Evolutionary conservation across 2,113 vertebrate species (phyloP), one percentile per base, ranked within the genome.

Genomic region (Microcebus jonahi): DNA sequence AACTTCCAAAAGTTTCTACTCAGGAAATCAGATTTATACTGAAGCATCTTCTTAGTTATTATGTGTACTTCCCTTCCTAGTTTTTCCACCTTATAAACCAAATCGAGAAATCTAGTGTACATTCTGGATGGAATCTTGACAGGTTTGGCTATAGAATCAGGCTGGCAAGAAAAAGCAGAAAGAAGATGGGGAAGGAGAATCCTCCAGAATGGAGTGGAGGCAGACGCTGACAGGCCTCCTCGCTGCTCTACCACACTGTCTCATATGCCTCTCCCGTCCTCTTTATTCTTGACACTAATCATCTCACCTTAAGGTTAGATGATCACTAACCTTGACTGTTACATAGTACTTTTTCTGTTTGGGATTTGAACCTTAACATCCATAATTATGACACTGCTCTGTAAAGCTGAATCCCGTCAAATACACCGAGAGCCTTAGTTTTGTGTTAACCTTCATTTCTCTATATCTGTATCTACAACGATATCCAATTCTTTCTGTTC

Each of bases 61-160:
- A 31, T 85, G 6, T 2, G 0, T 63, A 80, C 9, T 23, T 36
- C 18, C 79, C 42, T 79, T 76, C 59, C 39, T 61, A 45, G 29
- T 48, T 95, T 93, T 90, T 88, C 65, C 20, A 57, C 53, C 59
- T 94, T 31, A 77, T 29, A 92, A 94, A 71, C 9, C 81, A 94
- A 85, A 68, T 61, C 27, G 61, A 82, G 75, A 94, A 77, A n/a
- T 65, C n/a, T 29, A 63, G 65, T 5, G 2, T 11, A 71, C 45
- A 80, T 36, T 29, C 3, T 59, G 8, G 31, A 48, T 57, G 18
- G n/a, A 84, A 36, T 92, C 63, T 63, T 5, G 7, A 36, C 61
- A 80, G 36, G 34, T 75, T 39, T 70, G 55, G 50, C n/a, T 77
- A 76, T 57, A 3, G 39, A 97, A 61, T 76, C 48, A 20, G 29